Evolutionary conservation across 2,113 vertebrate species (phyloP).

Genomic region (Pollimyrus isidori): DNA sequence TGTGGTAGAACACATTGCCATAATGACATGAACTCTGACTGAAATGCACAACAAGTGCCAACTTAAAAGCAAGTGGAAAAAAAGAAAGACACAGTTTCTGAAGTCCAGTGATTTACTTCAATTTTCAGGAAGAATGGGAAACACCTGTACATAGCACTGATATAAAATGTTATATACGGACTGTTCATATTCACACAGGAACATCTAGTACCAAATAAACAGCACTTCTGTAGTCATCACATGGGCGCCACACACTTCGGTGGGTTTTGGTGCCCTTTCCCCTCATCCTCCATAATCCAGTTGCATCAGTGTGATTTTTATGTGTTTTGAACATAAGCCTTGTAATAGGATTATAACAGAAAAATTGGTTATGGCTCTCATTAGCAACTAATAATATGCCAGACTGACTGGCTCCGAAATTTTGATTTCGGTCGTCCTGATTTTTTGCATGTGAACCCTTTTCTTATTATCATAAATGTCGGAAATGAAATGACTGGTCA

Average conservation of each 20-base stretch:
- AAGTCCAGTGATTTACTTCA: slow-evolving; percentile 95
- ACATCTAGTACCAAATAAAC: slow-evolving; percentile 88
- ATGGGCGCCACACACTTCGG: slow-evolving; percentile 72
- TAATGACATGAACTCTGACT: slow-evolving; percentile 81
- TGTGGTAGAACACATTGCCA: slow-evolving; percentile 75
- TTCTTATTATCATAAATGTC: slow-evolving; percentile 18
- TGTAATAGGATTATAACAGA: slow-evolving; percentile 50
- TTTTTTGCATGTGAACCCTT: neutral
- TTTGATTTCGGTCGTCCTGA: slow-evolving; percentile 19
- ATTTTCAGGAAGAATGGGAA: slow-evolving; percentile 99
- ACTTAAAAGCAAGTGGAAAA: slow-evolving; percentile 36
- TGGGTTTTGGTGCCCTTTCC: slow-evolving; percentile 58
- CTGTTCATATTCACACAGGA: slow-evolving; percentile 72
- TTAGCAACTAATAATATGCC: slow-evolving; percentile 32
- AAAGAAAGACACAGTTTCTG: slow-evolving; percentile 65
- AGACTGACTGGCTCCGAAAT: slow-evolving; percentile 30
- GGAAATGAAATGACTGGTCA: slow-evolving; percentile 23
- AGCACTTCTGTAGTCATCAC: slow-evolving; percentile 78
- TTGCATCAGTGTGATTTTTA: slow-evolving; percentile 57
- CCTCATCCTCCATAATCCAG: slow-evolving; percentile 32
- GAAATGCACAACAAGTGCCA: slow-evolving; percentile 89
- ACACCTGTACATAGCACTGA: slow-evolving; percentile 99
- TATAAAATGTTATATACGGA: slow-evolving; percentile 98
- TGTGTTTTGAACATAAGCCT: slow-evolving; percentile 52
- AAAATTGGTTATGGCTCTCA: slow-evolving; percentile 20